Base-by-base conservation (phyloP, 92 coral and sea anemone species). In the Palythoa grandiflora region DNA sequence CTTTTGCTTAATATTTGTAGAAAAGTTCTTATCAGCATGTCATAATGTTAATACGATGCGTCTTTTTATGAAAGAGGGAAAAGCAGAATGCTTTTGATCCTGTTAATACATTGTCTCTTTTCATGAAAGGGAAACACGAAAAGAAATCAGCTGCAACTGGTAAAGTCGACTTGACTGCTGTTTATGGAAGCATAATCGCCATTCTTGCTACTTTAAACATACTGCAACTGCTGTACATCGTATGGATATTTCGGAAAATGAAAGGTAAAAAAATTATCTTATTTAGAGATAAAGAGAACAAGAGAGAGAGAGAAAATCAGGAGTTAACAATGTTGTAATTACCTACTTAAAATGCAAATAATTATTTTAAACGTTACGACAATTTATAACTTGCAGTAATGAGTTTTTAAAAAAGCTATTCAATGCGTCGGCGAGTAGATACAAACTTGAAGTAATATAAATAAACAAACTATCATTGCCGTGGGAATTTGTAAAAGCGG, bases 131-230 rank as follows among this genome's bases (percentile, higher is more conserved):
- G 61, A 55, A 55, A 55, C 10, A 55, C 9, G 61, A 55, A 55
- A 13, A 55, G 17, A 55, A 55, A 6, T 6, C 61, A 3, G 61
- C 17, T 3, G 12, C 61, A 15, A 9, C 14, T 55, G 61, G 61
- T 3, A 15, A 55, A 15, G 17, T 28, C 28, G 28, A 15, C 12
- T 15, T 55, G 61, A 9, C 9, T 21, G 71, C 71, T 65, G 71
- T 65, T 20, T 65, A 65, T 65, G 28, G 71, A 20, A 65, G 71
- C 71, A 65, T 65, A n/a, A 65, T 65, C 6, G 71, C 71, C 17
- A 20, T 65, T n/a, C 71, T 65, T n/a, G 71, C 71, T 65, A 17
- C n/a, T 65, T 21, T 65, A 5, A 65, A 65, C 71, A 21, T 65
- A n/a, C 37, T 65, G 17, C 71, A 65, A 37, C 37, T 65, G 10